Evolutionary conservation across 2,797 vertebrate genomes (phyloP), one percentile per base, ranked within the genome.

Genomic region (Telmatherina bonti): DNA sequence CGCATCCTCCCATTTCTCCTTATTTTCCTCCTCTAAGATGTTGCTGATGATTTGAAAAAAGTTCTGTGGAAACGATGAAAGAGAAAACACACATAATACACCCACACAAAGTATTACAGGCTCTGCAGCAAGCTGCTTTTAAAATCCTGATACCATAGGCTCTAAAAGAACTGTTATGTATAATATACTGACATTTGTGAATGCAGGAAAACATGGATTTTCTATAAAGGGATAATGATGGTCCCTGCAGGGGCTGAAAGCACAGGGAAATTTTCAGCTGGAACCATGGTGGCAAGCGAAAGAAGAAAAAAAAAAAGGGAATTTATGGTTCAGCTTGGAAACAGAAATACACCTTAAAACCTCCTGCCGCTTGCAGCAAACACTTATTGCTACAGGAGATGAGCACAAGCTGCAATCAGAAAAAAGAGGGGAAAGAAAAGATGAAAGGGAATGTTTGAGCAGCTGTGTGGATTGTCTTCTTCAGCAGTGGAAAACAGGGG

Each of bases 11-110:
- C 98, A 99, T 90, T 99, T 99, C 73, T 98, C 97, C 86, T 96
- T 96, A 93, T 99, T 99, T 91, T 99, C 98, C 91, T 99, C 98
- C 91, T 99, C 97, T 83, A 99, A 92, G 72, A 99, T 96, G 88
- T 99, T 99, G 90, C 98, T 99, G 94, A 99, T 97, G 91, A 98
- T 98, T 94, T 99, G 98, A 94, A 99, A 99, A 94, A 99, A 99
- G 93, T 99, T 99, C 98, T 99, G 95, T 65, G 74, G 77, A 69
- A 58, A 83, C 59, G 72, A 86, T 85, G 78, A 91, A 83, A 85
- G 55, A 64, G 62, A 62, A 83, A 83, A 85, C 61, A 77, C 61
- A 77, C 65, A 60, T 84, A 81, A 89, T 72, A 73, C 83, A 74
- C 85, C 81, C 82, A 83, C 89, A 80, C 75, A 69, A 65, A 26